Percentiles rank a stretch among this genome's conserved stretches.
Evolutionary conservation across 2,888 invertebrate species (phyloP).

Genomic region (Acrobasis repandana): DNA sequence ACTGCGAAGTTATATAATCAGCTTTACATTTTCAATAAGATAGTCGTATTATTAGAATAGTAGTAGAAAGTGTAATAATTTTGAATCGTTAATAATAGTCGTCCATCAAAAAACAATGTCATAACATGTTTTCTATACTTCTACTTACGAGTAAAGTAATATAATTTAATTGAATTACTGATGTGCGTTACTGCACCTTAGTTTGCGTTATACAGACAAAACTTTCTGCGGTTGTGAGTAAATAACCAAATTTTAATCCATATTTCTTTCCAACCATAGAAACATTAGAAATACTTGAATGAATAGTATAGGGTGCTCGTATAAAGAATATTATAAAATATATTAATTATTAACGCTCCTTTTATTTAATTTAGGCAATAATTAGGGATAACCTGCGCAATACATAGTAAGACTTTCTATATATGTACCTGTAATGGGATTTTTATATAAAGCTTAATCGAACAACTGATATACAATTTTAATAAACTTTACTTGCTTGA

Average conservation of each 20-base stretch:
- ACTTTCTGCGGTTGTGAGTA: conserved; percentile 39
- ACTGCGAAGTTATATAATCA: conserved; percentile 50
- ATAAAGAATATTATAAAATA: conserved; percentile 43
- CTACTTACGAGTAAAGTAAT: background rate
- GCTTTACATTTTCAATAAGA: conserved; percentile 51
- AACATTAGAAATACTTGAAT: conserved; percentile 37
- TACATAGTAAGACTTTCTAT: conserved; percentile 55
- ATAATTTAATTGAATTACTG: background rate
- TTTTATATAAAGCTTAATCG: conserved; percentile 61
- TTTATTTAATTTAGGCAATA: conserved; percentile 66
- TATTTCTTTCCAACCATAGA: conserved; percentile 29
- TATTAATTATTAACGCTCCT: conserved; percentile 49
- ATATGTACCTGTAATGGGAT: conserved; percentile 40
- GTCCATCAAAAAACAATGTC: conserved; percentile 43
- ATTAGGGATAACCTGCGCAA: conserved; percentile 55
- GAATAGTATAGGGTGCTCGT: conserved; percentile 50
- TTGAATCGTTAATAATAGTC: conserved; percentile 20
- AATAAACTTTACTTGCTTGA: conserved; percentile 50
- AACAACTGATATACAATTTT: conserved; percentile 46
- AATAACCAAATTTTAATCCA: conserved; percentile 42
- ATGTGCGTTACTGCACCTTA: background rate
- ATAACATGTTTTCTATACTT: conserved; percentile 25
- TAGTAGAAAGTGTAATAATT: conserved; percentile 40
- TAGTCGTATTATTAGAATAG: conserved; percentile 39
- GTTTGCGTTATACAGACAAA: conserved; percentile 15